Conservation (phyloP, 30 jellyfish, hydroid and myxozoan species). For the Turritopsis dohrnii region DNA sequence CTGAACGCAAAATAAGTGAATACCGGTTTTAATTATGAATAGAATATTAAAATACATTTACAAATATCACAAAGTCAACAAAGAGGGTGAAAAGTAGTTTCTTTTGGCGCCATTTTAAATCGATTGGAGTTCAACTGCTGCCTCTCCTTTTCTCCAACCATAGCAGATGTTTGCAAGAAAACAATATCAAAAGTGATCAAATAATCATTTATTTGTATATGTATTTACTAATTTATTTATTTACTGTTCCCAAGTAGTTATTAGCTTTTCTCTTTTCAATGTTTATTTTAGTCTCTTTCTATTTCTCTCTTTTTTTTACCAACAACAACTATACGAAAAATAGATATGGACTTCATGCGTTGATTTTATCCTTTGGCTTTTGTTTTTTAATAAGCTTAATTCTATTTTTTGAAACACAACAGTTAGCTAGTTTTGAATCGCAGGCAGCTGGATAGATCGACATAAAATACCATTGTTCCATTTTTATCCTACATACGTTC, state of each 20-base stretch:
- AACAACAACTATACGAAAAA: not conserved
- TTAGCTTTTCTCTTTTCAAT: not conserved
- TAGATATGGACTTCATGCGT: not conserved
- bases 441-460: not conserved
- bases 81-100: not conserved
- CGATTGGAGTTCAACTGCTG: not conserved
- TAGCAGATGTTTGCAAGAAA: not conserved
- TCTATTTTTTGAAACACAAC: not conserved
- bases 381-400: not conserved
- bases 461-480: not conserved
- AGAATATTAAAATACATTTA: not conserved
- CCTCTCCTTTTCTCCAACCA: not conserved
- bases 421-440: not conserved
- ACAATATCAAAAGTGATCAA: not conserved
- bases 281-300: not conserved
- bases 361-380: not conserved
- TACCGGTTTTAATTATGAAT: not conserved
- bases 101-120: not conserved
- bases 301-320: not conserved
- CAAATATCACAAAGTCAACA: not conserved
- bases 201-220: not conserved
- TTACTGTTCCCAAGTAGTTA: not conserved
- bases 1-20: not conserved
- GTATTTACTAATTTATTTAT: too few relatives aligned
- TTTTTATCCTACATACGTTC: not conserved